Evolutionary conservation across 2,797 vertebrate species (phyloP).

Genomic region (Chlorospingus flavigularis): DNA sequence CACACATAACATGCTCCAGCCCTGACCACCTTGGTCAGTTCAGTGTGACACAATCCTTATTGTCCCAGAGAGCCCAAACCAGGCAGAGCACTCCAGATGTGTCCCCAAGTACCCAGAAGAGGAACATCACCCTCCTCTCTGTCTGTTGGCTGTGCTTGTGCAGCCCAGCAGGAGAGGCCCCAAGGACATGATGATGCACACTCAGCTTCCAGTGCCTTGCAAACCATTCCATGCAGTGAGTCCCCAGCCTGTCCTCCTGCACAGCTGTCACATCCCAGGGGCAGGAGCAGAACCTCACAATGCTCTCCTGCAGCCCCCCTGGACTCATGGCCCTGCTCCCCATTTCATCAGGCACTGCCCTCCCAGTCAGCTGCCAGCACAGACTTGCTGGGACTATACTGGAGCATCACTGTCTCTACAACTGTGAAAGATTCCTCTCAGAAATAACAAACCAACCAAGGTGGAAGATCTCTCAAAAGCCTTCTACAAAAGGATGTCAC

Average conservation of each 20-base stretch:
- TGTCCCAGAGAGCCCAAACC: neutral
- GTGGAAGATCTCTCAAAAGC: neutral
- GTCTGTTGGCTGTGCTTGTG: fast-evolving
- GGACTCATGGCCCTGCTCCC: neutral
- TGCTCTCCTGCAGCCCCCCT: neutral
- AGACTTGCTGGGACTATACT: neutral
- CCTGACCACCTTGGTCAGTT: neutral
- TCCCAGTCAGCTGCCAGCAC: neutral
- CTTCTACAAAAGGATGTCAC: neutral
- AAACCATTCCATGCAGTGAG: neutral
- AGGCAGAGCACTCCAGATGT: neutral
- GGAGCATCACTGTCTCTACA: neutral
- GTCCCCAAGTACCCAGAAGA: neutral
- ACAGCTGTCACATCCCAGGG: neutral
- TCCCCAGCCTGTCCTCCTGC: neutral
- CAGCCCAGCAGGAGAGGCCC: neutral
- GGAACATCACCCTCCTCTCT: neutral
- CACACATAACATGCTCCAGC: neutral
- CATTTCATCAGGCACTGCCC: neutral
- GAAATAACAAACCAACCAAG: neutral
- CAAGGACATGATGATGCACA: neutral
- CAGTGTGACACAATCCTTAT: neutral
- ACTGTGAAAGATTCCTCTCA: neutral
- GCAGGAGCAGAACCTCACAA: neutral
- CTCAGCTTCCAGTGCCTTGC: neutral